A percentile compares a stretch with the other conserved stretches of the same genome.
phyloP scores from a whole-genome alignment of 2,888 invertebrate genomes.

The Eupithecia insigniata region DNA sequence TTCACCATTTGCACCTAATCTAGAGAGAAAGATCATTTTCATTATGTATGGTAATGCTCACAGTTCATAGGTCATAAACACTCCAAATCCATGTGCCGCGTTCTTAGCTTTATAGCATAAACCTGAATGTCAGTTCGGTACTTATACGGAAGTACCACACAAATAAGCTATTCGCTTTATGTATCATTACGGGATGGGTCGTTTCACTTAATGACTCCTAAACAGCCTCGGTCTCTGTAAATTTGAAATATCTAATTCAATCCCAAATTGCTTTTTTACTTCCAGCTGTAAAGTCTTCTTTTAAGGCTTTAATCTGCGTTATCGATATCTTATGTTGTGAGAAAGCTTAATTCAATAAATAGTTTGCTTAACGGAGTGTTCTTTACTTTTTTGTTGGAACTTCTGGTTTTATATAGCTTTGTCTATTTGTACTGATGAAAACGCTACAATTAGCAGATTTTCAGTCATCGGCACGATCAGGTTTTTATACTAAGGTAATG shows the following conservation, averaged over 20 bases:
- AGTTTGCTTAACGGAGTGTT: background rate
- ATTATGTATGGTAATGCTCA: background rate
- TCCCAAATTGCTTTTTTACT: conserved; percentile 26
- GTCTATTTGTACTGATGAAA: background rate
- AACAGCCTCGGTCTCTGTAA: conserved; percentile 35
- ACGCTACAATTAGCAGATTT: background rate
- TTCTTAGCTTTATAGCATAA: conserved; percentile 19
- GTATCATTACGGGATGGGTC: conserved; percentile 41
- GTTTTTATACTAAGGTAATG: background rate
- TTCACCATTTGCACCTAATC: background rate
- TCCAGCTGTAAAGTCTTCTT: background rate
- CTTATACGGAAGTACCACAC: conserved; percentile 32
- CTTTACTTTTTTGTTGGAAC: background rate
- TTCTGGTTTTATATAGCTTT: background rate
- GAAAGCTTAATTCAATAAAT: background rate
- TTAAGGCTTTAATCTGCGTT: background rate
- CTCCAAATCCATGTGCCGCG: conserved; percentile 11
- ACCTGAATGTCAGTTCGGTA: conserved; percentile 28
- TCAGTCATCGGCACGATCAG: background rate
- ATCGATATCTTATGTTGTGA: background rate
- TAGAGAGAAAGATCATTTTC: conserved; percentile 6
- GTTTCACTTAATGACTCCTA: conserved; percentile 41
- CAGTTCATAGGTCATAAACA: conserved; percentile 26
- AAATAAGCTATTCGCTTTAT: conserved; percentile 43
- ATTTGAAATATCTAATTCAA: conserved; percentile 18